Evolutionary conservation across 2,888 invertebrate species (phyloP).

Genomic region (Ophion ellenae): DNA sequence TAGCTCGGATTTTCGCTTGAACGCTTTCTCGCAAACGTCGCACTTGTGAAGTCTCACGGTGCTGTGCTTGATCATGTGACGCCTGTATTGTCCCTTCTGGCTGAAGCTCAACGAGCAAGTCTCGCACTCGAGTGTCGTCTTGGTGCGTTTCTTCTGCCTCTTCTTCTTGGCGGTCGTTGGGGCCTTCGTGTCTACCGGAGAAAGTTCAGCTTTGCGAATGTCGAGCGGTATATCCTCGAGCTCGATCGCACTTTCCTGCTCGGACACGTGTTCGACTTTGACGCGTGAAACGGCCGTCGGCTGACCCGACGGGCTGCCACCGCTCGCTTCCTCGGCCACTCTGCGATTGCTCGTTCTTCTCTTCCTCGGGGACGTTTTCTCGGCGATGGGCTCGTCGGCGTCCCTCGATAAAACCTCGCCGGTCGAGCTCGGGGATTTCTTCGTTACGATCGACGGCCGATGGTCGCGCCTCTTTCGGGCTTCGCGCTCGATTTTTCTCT

Average conservation of each 20-base stretch:
- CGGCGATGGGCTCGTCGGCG: neutral
- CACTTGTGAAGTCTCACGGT: constrained; percentile 76
- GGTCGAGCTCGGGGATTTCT: constrained; percentile 8
- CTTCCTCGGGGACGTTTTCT: neutral
- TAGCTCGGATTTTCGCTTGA: constrained; percentile 71
- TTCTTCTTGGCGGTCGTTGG: neutral
- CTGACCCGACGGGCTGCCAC: neutral
- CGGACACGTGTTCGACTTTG: neutral
- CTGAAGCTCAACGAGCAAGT: constrained; percentile 54
- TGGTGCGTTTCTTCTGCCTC: neutral
- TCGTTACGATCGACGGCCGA: neutral
- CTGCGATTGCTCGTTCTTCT: neutral
- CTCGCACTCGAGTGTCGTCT: constrained; percentile 49
- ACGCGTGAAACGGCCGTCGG: neutral
- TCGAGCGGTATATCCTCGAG: constrained; percentile 43
- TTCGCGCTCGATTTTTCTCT: neutral
- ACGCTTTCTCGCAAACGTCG: constrained; percentile 75
- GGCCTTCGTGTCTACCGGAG: neutral
- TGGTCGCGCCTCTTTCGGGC: neutral
- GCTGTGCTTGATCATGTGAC: constrained; percentile 74
- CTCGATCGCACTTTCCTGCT: constrained; percentile 8
- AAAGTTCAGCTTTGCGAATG: neutral
- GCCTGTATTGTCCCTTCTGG: constrained; percentile 33
- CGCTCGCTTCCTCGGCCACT: neutral
- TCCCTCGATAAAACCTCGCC: neutral